Base-by-base conservation (phyloP, 2,888 invertebrate species). In the Eumerus sabulonum region DNA sequence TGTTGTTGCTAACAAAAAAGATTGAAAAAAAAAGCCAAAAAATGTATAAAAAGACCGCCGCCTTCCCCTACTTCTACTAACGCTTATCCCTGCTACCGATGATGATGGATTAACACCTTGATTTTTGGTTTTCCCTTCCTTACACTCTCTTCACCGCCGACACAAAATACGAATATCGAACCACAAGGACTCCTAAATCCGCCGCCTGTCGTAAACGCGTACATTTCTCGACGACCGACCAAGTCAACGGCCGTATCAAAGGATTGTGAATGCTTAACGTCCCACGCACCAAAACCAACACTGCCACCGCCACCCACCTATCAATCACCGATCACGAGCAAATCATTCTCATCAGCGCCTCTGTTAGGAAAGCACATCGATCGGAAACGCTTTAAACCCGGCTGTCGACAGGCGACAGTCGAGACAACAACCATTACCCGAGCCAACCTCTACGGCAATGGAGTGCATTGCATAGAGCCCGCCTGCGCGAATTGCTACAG, bases 121-220 rank as follows among this genome's bases (percentile, higher is more conserved):
- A 84, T 83, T 83, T 84, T 84, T 84, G 84, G 84, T 84, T 84
- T 82, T 71, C 72, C 76, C 71, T 67, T 81, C 13, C 66, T 59
- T 64, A 50, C 70, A 47, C 60, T 54, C 9, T 35, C 56, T 35
- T 40, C 17, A 19, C 40, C 40, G 16, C 45, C 19, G 17, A 57
- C 27, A 27, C 7, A 27, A 27, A 27, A 4, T 7, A 27, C 27
- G 7, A 27, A 2, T 27, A 27, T 7, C 2, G 7, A 2, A 27
- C 2, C 27, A 27, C 7, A 2, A 82, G 73, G 82, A 77, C 74
- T 79, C 17, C 45, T 82, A 63, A 79, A 60, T 68, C 68, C 68
- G 45, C 64, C 76, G 66, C 73, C 56, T 63, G 59, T 71, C 82
- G 81, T 62, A 84, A 84, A 66, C 76, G 82, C 74, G 83, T 84